phyloP scores from a whole-genome alignment of 2,113 vertebrate species.

The Lasiurus cinereus region DNA sequence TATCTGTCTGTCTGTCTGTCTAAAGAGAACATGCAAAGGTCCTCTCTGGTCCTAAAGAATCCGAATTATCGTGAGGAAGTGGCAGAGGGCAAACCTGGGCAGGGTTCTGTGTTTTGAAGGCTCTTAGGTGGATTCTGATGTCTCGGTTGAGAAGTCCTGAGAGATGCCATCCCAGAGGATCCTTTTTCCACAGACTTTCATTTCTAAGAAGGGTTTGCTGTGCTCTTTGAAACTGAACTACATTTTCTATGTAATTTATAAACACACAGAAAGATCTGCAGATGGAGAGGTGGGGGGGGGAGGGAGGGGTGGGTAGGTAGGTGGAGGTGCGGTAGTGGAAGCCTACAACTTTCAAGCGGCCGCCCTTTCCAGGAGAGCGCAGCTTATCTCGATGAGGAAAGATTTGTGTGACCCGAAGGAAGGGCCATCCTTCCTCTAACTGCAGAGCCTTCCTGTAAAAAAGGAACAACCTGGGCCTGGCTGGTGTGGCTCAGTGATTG shows the following conservation, averaged over 20 bases:
- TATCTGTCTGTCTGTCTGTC: rapidly evolving
- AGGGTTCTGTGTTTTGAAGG: not conserved
- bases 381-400: not conserved
- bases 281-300: not conserved
- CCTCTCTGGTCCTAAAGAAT: not conserved
- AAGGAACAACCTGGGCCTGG: not conserved
- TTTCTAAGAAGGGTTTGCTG: not conserved
- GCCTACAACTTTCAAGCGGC: not conserved
- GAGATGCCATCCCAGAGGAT: not conserved
- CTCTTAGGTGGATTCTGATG: not conserved
- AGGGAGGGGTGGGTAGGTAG: too few relatives aligned
- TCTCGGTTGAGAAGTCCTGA: not conserved
- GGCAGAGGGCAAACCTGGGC: not conserved
- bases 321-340: too few relatives aligned
- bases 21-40: not conserved
- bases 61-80: not conserved
- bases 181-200: not conserved
- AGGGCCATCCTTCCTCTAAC: not conserved
- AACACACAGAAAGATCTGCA: not conserved
- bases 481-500: too few relatives aligned
- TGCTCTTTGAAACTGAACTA: not conserved
- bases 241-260: not conserved
- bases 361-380: too few relatives aligned
- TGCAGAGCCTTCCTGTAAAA: not conserved
- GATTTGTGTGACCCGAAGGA: not conserved